phyloP scores from a whole-genome alignment of 2,113 vertebrate species.

The Geococcyx californianus region DNA sequence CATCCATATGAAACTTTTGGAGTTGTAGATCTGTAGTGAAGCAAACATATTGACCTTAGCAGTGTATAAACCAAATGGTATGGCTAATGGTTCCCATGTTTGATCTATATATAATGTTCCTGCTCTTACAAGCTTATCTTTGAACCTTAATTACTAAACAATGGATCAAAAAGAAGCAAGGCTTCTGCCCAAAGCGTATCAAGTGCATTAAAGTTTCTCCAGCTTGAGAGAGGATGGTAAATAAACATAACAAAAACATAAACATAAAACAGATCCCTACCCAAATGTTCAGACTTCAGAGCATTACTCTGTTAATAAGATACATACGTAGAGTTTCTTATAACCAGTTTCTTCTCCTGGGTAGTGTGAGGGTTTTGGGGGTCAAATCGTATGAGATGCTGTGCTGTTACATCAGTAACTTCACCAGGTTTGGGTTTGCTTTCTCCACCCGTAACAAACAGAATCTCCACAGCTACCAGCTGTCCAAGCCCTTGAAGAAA shows the following conservation, averaged over 20 bases:
- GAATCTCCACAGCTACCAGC: constrained; percentile 80
- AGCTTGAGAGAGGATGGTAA: not conserved
- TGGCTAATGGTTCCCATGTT: not conserved
- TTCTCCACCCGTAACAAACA: constrained; percentile 78
- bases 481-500: constrained; percentile 82
- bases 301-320: not conserved
- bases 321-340: constrained; percentile 86
- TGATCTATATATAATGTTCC: not conserved
- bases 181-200: not conserved
- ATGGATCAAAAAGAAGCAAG: not conserved
- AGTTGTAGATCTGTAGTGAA: not conserved
- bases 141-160: not conserved
- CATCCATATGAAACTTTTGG: not conserved
- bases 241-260: too few species aligned
- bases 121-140: not conserved
- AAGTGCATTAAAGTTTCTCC: not conserved
- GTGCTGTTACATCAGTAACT: constrained; percentile 77
- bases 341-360: constrained; percentile 74
- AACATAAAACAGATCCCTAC: not conserved
- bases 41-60: not conserved
- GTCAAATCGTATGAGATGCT: constrained; percentile 83
- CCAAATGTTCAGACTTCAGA: not conserved
- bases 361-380: constrained; percentile 78
- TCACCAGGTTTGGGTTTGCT: constrained; percentile 74
- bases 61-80: not conserved